Evolutionary conservation across 2,113 vertebrate species (phyloP).

Genomic region (Maccullochella peelii): DNA sequence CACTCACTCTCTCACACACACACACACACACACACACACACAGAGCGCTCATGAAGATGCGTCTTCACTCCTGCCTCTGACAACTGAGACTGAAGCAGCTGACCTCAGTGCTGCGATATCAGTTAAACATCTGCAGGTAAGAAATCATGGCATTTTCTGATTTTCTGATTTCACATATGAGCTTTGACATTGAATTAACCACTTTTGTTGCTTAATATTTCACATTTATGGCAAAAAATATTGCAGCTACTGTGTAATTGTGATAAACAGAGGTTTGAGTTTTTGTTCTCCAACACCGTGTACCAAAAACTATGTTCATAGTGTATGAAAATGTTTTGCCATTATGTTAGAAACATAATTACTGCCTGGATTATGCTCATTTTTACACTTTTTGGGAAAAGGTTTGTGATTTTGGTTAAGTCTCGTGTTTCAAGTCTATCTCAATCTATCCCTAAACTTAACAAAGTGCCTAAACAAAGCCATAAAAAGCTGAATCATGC

Average conservation of each 20-base stretch:
- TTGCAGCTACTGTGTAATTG: not conserved
- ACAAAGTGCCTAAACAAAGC: too few relatives aligned
- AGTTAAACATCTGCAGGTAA: constrained; percentile 40
- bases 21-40: constrained; percentile 18
- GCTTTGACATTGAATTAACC: not conserved
- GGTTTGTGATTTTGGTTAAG: too few relatives aligned
- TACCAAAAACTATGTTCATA: too few relatives aligned
- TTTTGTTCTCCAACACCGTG: not conserved
- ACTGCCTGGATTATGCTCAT: too few relatives aligned
- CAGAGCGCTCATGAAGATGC: not conserved
- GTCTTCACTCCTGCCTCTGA: constrained; percentile 24
- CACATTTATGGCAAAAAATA: not conserved
- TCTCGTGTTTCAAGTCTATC: too few relatives aligned
- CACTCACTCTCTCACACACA: not conserved
- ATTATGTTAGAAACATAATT: too few relatives aligned
- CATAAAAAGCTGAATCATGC: too few relatives aligned
- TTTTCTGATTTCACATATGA: not conserved
- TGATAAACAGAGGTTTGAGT: not conserved
- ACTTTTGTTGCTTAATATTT: not conserved
- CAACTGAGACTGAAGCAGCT: constrained; percentile 13
- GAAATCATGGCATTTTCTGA: not conserved
- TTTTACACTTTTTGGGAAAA: too few relatives aligned
- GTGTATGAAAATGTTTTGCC: too few relatives aligned
- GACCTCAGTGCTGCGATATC: not conserved
- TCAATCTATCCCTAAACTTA: too few relatives aligned